Conservation (phyloP, 2,888 invertebrate species). For the Sinodicranocentrus sp. region DNA sequence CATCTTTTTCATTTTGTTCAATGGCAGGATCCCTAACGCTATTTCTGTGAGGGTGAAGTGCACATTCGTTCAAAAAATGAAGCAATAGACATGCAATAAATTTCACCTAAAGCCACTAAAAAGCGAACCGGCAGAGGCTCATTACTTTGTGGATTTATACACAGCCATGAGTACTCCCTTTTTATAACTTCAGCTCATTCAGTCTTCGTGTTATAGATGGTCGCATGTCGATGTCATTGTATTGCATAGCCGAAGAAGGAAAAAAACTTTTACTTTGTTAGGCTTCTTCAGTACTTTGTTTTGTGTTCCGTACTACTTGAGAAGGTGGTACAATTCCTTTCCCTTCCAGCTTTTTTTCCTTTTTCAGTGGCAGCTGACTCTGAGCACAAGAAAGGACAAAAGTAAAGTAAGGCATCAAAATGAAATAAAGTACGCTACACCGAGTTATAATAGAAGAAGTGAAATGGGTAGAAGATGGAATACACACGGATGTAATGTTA, state of each 20-base stretch:
- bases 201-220: slow-evolving; percentile 12
- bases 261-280: slow-evolving; percentile 16
- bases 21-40: no score
- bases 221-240: slow-evolving; percentile 25
- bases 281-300: neutral
- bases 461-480: neutral
- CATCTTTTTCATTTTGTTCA: no score
- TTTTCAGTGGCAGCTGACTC: slow-evolving; percentile 12
- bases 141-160: no score
- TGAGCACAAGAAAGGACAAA: neutral
- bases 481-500: slow-evolving; percentile 28
- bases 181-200: no score
- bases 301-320: no score
- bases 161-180: no score
- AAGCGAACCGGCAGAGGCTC: no score
- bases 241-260: neutral
- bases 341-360: neutral
- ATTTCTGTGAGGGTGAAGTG: neutral
- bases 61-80: neutral
- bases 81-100: slow-evolving; percentile 5
- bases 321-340: neutral
- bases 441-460: neutral
- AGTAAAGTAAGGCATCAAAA: slow-evolving; percentile 16
- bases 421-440: slow-evolving; percentile 20
- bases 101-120: neutral